These are phyloP conservation scores for Lampris incognitus DNA, from an alignment of 2,113 vertebrate species.

Conservation along the genomic window DNA sequence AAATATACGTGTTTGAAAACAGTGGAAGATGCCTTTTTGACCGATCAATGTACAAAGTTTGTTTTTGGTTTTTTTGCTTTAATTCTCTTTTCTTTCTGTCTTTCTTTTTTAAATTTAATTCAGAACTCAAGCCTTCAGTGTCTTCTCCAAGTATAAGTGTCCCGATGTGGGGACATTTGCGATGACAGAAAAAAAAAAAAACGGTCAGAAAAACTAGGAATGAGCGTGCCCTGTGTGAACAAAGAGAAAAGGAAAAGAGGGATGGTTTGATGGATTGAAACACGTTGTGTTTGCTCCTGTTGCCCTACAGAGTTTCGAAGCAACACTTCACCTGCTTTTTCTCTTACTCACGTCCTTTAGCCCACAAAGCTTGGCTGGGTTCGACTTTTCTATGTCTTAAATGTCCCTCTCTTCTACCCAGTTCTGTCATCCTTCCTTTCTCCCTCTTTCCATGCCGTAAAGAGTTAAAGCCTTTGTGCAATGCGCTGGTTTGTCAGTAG, in stretches of 20 bases:
- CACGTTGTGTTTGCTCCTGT: constrained; percentile 29
- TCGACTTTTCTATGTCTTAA: constrained; percentile 4
- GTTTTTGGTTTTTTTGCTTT: constrained; percentile 60
- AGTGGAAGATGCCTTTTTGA: constrained; percentile 72
- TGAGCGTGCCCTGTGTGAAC: constrained; percentile 26
- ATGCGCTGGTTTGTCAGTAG: background rate
- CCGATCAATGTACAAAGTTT: constrained; percentile 78
- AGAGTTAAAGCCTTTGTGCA: constrained; percentile 9
- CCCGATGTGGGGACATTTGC: constrained; percentile 20
- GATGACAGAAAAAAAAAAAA: constrained; percentile 27
- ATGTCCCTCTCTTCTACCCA: background rate
- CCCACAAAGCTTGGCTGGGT: constrained; percentile 17
- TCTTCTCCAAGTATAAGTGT: constrained; percentile 71
- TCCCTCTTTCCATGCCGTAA: background rate
- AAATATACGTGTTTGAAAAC: background rate
- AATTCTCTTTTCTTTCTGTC: constrained; percentile 36
- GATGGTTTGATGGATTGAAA: constrained; percentile 15
- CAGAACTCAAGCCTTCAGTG: constrained; percentile 78
- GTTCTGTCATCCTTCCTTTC: background rate
- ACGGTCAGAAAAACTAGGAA: constrained; percentile 19
- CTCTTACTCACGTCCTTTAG: background rate
- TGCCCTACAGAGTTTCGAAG: background rate
- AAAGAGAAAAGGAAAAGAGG: constrained; percentile 2
- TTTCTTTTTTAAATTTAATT: constrained; percentile 30
- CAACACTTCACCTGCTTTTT: constrained; percentile 15